Evolutionary conservation across 2,797 vertebrate species (phyloP).

Genomic region (Huso huso): DNA sequence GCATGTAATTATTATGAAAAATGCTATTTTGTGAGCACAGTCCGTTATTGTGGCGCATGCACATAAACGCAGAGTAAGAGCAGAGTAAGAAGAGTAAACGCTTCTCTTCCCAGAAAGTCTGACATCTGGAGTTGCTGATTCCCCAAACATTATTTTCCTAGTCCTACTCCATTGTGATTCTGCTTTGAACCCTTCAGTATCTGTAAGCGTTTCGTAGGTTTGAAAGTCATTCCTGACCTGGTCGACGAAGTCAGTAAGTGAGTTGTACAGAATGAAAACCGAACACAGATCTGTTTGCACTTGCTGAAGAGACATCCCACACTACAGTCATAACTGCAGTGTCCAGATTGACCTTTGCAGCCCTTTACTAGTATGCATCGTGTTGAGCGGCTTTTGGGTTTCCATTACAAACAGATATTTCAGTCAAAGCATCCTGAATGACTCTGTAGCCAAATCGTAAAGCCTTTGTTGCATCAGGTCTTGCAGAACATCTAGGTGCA

Average conservation of each 20-base stretch:
- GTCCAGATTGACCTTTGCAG: constrained; percentile 16
- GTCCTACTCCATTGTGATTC: not conserved
- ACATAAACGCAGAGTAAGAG: too few species aligned
- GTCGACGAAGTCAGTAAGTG: constrained; percentile 11
- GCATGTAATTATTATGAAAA: too few species aligned
- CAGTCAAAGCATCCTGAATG: constrained; percentile 15
- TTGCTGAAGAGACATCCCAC: constrained; percentile 13
- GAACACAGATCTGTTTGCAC: constrained; percentile 13
- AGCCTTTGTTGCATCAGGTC: constrained; percentile 17
- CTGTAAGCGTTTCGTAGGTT: constrained; percentile 11
- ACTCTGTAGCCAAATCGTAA: constrained; percentile 17
- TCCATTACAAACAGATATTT: constrained; percentile 14
- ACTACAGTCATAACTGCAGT: constrained; percentile 18
- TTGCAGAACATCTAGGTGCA: not conserved
- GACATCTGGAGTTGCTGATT: too few species aligned
- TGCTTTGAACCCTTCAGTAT: constrained; percentile 13
- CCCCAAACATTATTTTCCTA: too few species aligned
- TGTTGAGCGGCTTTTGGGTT: constrained; percentile 17
- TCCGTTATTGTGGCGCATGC: too few species aligned
- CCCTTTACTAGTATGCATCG: constrained; percentile 16
- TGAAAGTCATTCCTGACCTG: constrained; percentile 1
- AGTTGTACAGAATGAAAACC: constrained; percentile 19
- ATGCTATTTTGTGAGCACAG: too few species aligned
- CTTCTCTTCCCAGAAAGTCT: too few species aligned
- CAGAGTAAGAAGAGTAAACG: too few species aligned